Conservation (phyloP, 2,888 invertebrate species). For the Reticulitermes lucifugus region DNA sequence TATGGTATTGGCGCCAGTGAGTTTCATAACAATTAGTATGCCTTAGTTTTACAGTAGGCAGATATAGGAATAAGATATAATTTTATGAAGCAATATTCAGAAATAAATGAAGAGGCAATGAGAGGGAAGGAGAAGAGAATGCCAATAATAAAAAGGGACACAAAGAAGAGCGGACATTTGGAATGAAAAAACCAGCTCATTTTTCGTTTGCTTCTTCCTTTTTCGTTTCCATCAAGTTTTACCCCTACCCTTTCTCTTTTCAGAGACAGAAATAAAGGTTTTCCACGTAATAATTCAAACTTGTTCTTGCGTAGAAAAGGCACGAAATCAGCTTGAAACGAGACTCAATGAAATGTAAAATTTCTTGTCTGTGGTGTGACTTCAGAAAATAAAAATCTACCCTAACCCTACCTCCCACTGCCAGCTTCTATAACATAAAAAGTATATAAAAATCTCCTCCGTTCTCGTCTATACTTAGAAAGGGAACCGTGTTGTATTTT, state of each 20-base stretch:
- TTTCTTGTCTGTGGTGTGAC: background rate
- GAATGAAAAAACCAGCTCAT: conserved; percentile 16
- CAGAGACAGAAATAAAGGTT: conserved; percentile 4
- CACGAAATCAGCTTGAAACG: conserved; percentile 14
- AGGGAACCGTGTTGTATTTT: background rate
- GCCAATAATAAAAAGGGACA: background rate
- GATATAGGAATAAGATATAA: background rate
- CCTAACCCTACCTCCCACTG: background rate
- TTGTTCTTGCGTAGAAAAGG: background rate
- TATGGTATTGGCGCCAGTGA: background rate
- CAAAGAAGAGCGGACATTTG: background rate
- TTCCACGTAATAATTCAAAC: conserved; percentile 32
- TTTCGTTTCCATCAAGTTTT: conserved; percentile 18
- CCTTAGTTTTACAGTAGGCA: background rate
- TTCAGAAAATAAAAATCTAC: conserved; percentile 5
- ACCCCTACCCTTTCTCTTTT: background rate
- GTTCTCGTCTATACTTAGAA: background rate
- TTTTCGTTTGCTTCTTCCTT: background rate
- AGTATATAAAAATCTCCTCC: background rate
- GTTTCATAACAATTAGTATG: background rate
- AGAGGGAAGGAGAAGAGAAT: background rate
- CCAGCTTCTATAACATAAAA: background rate
- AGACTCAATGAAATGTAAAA: conserved; percentile 43
- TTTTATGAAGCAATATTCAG: background rate
- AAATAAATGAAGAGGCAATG: background rate